Percentiles rank a stretch among this genome's conserved stretches.
phyloP scores from a whole-genome alignment of 1,140 invertebrate genomes.

The Maniola jurtina region DNA sequence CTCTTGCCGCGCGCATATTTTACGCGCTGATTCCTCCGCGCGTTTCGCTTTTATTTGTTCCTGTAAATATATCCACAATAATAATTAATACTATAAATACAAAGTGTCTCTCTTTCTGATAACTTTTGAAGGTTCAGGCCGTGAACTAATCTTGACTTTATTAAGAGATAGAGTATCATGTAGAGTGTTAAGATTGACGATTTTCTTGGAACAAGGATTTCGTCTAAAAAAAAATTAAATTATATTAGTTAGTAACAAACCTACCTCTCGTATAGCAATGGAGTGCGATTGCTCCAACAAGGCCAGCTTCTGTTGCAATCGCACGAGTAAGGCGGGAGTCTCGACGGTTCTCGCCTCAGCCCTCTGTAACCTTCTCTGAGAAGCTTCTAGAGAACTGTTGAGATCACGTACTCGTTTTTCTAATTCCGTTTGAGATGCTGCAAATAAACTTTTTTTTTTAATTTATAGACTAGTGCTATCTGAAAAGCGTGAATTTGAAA shows the following conservation, averaged over 20 bases:
- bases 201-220: no score
- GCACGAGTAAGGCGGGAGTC: conserved; percentile 81
- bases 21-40: conserved; percentile 84
- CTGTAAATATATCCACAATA: conserved; percentile 50
- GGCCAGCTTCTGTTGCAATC: conserved; percentile 86
- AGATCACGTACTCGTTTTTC: conserved; percentile 77
- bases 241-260: no score
- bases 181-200: no score
- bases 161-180: no score
- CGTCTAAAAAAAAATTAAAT: no score
- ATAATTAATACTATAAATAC: no score
- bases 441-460: conserved; percentile 9
- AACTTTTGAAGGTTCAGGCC: no score
- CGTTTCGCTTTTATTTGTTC: conserved; percentile 83
- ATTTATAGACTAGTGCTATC: not conserved
- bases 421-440: conserved; percentile 62
- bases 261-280: conserved; percentile 82
- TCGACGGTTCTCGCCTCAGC: conserved; percentile 75
- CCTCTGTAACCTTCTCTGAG: conserved; percentile 82
- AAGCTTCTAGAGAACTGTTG: conserved; percentile 82
- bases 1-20: conserved; percentile 84
- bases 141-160: no score
- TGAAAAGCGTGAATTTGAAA: no score
- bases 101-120: no score
- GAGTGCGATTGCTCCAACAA: conserved; percentile 85